Conservation (phyloP, 1,140 invertebrate species). For the Cyrtorhinus lividipennis region DNA sequence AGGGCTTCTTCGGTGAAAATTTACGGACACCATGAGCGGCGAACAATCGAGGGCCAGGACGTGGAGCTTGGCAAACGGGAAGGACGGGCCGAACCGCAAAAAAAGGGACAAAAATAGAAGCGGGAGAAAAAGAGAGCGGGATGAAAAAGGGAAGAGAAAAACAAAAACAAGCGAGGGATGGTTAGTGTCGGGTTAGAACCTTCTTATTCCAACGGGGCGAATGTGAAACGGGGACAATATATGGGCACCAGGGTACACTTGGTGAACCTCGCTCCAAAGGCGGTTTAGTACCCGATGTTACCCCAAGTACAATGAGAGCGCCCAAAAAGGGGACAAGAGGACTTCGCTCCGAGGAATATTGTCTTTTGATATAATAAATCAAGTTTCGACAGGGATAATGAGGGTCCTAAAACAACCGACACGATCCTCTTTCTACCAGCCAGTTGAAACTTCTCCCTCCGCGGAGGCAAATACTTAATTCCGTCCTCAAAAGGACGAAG, state of each 20-base stretch:
- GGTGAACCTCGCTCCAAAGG: background rate
- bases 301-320: background rate
- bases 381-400: constrained; percentile 7
- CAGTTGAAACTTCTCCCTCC: background rate
- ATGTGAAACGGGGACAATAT: background rate
- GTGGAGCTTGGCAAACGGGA: background rate
- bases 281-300: background rate
- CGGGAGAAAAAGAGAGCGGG: background rate
- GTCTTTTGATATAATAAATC: constrained; percentile 6
- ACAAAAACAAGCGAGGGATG: background rate
- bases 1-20: background rate
- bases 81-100: background rate
- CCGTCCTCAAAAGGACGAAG: background rate
- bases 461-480: background rate
- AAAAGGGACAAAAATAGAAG: background rate
- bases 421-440: background rate
- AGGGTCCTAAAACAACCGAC: background rate
- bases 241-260: background rate
- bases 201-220: background rate
- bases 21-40: background rate
- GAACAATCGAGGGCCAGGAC: background rate
- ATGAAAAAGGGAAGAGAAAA: background rate
- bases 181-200: background rate
- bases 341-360: background rate
- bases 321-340: background rate